These are phyloP conservation scores for Gallinago undulata DNA, from an alignment of 2,113 vertebrate species.

Conservation along the genomic window DNA sequence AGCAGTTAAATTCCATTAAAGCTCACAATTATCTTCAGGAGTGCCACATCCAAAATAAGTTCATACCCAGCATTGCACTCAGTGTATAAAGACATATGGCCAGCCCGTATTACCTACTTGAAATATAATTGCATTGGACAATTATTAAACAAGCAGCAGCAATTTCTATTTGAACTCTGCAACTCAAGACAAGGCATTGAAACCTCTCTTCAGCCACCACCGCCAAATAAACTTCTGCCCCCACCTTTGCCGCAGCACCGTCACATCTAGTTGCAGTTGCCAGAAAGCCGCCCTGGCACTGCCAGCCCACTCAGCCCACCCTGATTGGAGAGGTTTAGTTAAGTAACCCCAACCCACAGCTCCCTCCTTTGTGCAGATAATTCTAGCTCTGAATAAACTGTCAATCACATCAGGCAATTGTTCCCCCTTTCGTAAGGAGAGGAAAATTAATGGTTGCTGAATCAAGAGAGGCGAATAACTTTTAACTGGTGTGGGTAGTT, in stretches of 20 bases:
- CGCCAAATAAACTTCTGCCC: background rate
- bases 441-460: constrained; percentile 33
- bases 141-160: background rate
- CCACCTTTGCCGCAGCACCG: background rate
- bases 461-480: constrained; percentile 26
- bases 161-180: background rate
- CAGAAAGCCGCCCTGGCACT: background rate
- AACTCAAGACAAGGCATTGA: background rate
- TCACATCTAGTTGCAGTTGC: background rate
- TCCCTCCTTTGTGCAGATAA: constrained; percentile 69
- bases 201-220: background rate
- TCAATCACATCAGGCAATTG: constrained; percentile 64
- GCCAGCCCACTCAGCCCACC: constrained; percentile 45
- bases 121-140: background rate
- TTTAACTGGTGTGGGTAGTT: background rate
- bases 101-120: rapidly evolving
- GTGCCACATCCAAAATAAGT: background rate
- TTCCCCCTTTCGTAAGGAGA: background rate
- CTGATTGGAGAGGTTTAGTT: constrained; percentile 38
- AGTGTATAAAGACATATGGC: rapidly evolving
- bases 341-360: constrained; percentile 62
- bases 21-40: background rate
- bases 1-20: background rate
- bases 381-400: constrained; percentile 69
- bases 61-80: background rate